Conservation (phyloP, 2,888 invertebrate genomes). For the Apoda limacodes region DNA sequence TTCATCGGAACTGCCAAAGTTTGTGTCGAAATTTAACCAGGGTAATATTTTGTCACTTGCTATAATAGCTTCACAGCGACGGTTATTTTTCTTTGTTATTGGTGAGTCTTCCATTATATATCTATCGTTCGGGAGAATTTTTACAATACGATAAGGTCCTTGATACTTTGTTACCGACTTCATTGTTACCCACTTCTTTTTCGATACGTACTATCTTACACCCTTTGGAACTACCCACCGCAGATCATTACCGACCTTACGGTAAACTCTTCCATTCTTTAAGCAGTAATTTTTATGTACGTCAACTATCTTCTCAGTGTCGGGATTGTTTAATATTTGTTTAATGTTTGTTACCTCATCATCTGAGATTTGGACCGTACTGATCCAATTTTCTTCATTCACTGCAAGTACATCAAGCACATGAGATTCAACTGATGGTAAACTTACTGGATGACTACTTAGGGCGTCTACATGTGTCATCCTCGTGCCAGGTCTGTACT, state of each 20-base stretch:
- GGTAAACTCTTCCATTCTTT: too few species aligned
- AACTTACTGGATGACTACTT: conserved; percentile 17
- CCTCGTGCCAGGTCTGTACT: conserved; percentile 16
- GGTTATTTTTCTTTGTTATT: too few species aligned
- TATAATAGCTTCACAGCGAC: too few species aligned
- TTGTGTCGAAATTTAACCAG: too few species aligned
- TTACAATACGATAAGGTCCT: too few species aligned
- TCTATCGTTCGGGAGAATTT: conserved; percentile 12
- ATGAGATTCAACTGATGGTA: too few species aligned
- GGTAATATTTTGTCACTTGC: too few species aligned
- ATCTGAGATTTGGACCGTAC: too few species aligned
- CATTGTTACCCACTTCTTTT: conserved; percentile 15
- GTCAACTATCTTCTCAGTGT: conserved; percentile 8
- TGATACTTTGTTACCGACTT: conserved; percentile 16
- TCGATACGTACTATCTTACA: conserved; percentile 19
- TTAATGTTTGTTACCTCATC: conserved; percentile 12
- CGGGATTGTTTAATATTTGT: conserved; percentile 9
- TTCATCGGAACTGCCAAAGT: too few species aligned
- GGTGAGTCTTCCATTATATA: conserved; percentile 13
- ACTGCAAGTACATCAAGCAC: too few species aligned
- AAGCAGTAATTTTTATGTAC: conserved; percentile 14
- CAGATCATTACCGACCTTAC: too few species aligned
- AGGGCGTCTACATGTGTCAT: conserved; percentile 31
- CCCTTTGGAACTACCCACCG: conserved; percentile 29
- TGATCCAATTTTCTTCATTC: too few species aligned